These are phyloP conservation scores for Cataglyphis rosenhaueri DNA, from an alignment of 2,888 invertebrate species.

Conservation along the genomic window DNA sequence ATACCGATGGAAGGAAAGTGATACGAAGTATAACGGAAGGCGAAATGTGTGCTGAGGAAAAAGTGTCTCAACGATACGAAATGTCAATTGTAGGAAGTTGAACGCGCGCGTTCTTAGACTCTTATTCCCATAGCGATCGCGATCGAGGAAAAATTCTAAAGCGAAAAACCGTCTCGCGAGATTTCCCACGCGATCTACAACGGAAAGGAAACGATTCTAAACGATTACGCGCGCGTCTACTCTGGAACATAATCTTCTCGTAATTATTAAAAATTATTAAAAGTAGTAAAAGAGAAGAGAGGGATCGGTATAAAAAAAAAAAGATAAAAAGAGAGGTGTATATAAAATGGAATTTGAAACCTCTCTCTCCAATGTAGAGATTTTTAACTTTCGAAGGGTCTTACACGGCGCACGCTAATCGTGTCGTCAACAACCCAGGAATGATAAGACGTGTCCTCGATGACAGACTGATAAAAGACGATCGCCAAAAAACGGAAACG, in stretches of 20 bases:
- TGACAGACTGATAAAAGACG: conserved; percentile 38
- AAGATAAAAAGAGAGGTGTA: conserved; percentile 20
- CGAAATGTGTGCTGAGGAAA: conserved; percentile 25
- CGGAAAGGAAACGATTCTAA: conserved; percentile 25
- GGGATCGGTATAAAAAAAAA: conserved; percentile 30
- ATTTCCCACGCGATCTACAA: conserved; percentile 27
- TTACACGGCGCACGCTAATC: conserved; percentile 70
- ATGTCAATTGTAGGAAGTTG: conserved; percentile 42
- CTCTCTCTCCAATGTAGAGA: conserved; percentile 35
- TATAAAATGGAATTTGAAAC: conserved; percentile 36
- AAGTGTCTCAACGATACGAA: conserved; percentile 46
- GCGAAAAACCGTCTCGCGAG: conserved; percentile 23
- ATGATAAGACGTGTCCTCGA: conserved; percentile 71
- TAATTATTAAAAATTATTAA: conserved; percentile 23
- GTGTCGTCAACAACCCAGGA: conserved; percentile 71
- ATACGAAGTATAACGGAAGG: conserved; percentile 31
- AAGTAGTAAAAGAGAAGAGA: conserved; percentile 20
- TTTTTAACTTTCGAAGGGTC: conserved; percentile 76
- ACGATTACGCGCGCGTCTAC: conserved; percentile 41
- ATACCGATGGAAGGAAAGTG: conserved; percentile 39
- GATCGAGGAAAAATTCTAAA: conserved; percentile 26
- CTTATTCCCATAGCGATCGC: conserved; percentile 36
- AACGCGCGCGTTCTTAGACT: conserved; percentile 31
- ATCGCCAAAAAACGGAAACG: conserved; percentile 44
- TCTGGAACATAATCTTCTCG: conserved; percentile 28